Base-by-base conservation (phyloP, 2,888 invertebrate species). In the Pachymerium ferrugineum region DNA sequence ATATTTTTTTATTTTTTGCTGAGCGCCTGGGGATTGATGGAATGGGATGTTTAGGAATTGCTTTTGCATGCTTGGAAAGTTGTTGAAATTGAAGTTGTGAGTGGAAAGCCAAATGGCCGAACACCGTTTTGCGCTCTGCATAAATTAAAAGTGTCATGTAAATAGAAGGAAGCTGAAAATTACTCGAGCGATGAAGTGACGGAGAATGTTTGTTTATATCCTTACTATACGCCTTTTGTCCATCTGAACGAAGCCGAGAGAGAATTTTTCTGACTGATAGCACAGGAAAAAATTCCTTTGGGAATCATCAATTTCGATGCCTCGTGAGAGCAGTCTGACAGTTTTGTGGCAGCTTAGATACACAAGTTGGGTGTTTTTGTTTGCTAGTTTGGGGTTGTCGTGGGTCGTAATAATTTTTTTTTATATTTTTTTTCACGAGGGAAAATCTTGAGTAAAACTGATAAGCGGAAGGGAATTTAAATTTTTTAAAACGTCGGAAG, bases 51-150 rank as follows among this genome's bases (percentile, higher is more conserved):
- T 62, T 25, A 28, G 62, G 62, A 62, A 28, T 62, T 62, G 62
- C 25, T 62, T 62, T 62, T 12, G 25, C 62, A 62, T 62, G 62
- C 62, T 25, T n/a, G 62, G 62, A 25, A 62, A 62, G 62, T 62
- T 62, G 62, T 62, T 62, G 62, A 62, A 62, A 62, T 62, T 62
- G 62, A 62, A 62, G 12, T 22, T 19, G 62, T n/a, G 25, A 62
- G 62, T 25, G n/a, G 3, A 28, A 25, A 25, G 62, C 62, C 25
- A 62, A 38, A 62, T 25, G 25, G n/a, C n/a, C 6, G 62, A 62
- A 62, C 62, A 62, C 28, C 62, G 62, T 62, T 62, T 62, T 62
- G 62, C 62, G 62, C 62, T 62, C 62, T 62, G 62, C 62, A 25
- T 62, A 62, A 62, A 62, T 62, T 62, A 62, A 22, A 28, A 3